Evolutionary conservation across 2,797 vertebrate species (phyloP), one percentile per base, ranked within the genome.

Genomic region (Alosa sapidissima): DNA sequence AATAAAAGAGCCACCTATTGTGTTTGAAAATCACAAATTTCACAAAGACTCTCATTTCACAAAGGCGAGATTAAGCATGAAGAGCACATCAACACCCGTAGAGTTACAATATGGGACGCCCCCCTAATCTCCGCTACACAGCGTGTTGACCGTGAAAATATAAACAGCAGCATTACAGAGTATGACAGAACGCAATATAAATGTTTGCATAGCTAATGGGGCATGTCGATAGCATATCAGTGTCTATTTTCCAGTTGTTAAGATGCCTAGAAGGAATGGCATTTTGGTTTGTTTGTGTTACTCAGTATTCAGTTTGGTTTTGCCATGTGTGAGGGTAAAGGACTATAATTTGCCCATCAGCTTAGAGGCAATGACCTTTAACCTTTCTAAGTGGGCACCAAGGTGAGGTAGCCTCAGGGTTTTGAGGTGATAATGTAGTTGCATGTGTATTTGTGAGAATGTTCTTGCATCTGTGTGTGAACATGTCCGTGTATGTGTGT

Each of bases 201-300:
- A 75, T 19, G 36, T 75, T 75, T 75, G 4, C 33, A 75, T 28
- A 75, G 13, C 16, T 41, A 41, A 75, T 75, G 33, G 33, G 41
- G 33, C 68, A 75, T 45, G 68, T 41, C 3, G 14, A 75, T 45
- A 75, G 68, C 24, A 13, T 41, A 11, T 45, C 33, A 16, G 5
- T 75, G 36, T 75, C 13, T 75, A 75, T 75, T 41, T 75, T 75
- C 33, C 68, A 75, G 33, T 16, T 75, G 33, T 36, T 45, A 75
- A 75, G 14, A 41, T 4, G 68, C 68, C 68, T 45, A 41, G 65
- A 72, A 28, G 28, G 1, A 72, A 10, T 36, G 33, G 21, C 68
- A 4, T 75, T 16, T 45, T 41, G 68, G 41, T 33, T 75, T 36
- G 62, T 33, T 68, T 33, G 28, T 33, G 24, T 68, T 14, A 33